These are phyloP conservation scores for Aphrophora alni DNA, from an alignment of 2,888 invertebrate species.

Conservation along the genomic window DNA sequence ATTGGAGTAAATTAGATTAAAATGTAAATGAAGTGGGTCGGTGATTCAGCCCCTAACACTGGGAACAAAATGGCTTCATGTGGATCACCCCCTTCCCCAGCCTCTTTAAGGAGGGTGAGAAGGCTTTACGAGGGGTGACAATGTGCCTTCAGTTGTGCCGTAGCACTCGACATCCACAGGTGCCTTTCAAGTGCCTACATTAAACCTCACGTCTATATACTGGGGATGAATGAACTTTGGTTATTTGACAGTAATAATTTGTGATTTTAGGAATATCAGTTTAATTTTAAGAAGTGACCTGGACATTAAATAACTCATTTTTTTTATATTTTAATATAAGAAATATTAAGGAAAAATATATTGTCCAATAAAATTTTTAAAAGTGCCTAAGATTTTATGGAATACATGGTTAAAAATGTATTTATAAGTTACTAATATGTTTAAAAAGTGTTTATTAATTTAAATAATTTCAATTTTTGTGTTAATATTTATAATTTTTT, in stretches of 20 bases:
- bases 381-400: background rate
- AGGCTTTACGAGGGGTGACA: constrained; percentile 1
- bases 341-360: too few relatives aligned
- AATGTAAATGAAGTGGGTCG: constrained; percentile 11
- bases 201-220: background rate
- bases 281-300: too few relatives aligned
- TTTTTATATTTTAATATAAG: too few relatives aligned
- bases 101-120: constrained; percentile 18
- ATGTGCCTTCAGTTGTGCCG: constrained; percentile 27
- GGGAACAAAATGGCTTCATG: constrained; percentile 31
- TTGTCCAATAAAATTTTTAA: background rate
- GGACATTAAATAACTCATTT: background rate
- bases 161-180: constrained; percentile 24
- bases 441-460: background rate
- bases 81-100: constrained; percentile 7
- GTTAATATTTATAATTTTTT: too few relatives aligned
- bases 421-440: background rate
- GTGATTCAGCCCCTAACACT: constrained; percentile 26
- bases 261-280: too few relatives aligned
- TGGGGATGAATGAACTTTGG: background rate
- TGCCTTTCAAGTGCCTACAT: constrained; percentile 31
- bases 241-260: background rate
- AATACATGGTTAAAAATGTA: too few relatives aligned
- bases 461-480: background rate
- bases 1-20: background rate